These are phyloP conservation scores for Zingel zingel DNA, from an alignment of 2,113 vertebrate species.

Conservation along the genomic window DNA sequence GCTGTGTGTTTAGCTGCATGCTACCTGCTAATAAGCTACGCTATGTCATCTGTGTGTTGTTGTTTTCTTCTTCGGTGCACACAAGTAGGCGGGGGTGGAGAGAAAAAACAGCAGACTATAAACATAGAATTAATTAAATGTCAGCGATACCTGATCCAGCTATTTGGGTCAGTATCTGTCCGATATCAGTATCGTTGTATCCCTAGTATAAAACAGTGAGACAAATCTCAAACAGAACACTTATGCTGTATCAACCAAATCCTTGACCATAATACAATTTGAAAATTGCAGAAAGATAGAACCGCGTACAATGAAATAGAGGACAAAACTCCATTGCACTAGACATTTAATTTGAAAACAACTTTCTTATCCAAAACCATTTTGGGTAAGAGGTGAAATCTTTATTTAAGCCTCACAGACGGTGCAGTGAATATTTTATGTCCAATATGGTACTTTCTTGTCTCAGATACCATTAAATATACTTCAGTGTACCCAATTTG, in stretches of 20 bases:
- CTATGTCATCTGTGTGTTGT: too few relatives aligned
- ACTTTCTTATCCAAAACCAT: slow-evolving; percentile 17
- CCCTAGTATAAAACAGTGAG: neutral
- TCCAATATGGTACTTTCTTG: slow-evolving; percentile 58
- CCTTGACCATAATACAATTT: slow-evolving; percentile 13
- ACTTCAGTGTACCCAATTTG: slow-evolving; percentile 50
- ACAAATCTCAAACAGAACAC: neutral
- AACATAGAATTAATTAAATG: too few relatives aligned
- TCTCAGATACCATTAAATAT: slow-evolving; percentile 46
- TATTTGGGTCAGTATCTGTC: too few relatives aligned
- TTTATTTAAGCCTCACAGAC: slow-evolving; percentile 52
- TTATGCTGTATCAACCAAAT: neutral
- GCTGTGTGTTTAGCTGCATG: too few relatives aligned
- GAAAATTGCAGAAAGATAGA: neutral
- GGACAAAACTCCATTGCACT: slow-evolving; percentile 6
- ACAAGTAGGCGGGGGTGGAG: too few relatives aligned
- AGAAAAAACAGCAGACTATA: too few relatives aligned
- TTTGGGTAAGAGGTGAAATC: slow-evolving; percentile 44
- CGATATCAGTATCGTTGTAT: too few relatives aligned
- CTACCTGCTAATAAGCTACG: too few relatives aligned
- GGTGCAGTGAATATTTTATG: slow-evolving; percentile 71
- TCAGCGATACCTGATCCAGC: too few relatives aligned
- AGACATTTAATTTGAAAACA: slow-evolving; percentile 38
- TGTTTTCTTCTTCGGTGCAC: too few relatives aligned
- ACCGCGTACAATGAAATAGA: neutral